phyloP scores from a whole-genome alignment of 2,113 vertebrate genomes.

The Gymnogyps californianus region DNA sequence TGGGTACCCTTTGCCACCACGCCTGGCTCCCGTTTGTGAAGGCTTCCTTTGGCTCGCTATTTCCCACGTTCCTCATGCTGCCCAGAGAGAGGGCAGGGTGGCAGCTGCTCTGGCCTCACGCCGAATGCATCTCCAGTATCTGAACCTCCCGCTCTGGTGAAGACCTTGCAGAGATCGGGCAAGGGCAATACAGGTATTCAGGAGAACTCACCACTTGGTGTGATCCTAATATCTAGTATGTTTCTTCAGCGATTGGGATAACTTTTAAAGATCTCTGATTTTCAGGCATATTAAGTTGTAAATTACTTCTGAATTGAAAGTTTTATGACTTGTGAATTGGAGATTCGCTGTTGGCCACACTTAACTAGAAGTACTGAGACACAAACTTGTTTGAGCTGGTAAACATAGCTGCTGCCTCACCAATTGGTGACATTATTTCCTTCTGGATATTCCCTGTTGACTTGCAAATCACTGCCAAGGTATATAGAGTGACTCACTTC shows the following conservation, averaged over 20 bases:
- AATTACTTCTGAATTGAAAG: not conserved
- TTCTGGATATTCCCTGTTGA: conserved; percentile 40
- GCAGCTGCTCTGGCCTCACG: not conserved
- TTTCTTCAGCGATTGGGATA: not conserved
- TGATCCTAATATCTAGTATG: not conserved
- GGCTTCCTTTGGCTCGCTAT: not conserved
- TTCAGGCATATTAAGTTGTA: not conserved
- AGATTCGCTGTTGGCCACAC: not conserved
- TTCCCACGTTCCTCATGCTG: not conserved
- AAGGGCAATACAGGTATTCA: not conserved
- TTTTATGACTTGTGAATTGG: not conserved
- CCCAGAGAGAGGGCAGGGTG: not conserved
- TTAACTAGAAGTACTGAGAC: not conserved
- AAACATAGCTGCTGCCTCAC: conserved; percentile 38
- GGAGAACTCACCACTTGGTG: not conserved
- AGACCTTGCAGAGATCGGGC: not conserved
- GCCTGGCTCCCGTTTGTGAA: not conserved
- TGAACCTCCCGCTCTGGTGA: not conserved
- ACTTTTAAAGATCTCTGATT: not conserved
- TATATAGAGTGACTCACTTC: conserved; percentile 51
- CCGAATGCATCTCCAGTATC: not conserved
- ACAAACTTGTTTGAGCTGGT: not conserved
- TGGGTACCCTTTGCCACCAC: not conserved
- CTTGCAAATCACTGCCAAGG: conserved; percentile 28
- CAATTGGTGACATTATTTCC: conserved; percentile 44